Percentiles rank a stretch among this genome's conserved stretches.
Conservation (phyloP, 2,797 vertebrate genomes). For the Oreonectes daqikongensis region DNA sequence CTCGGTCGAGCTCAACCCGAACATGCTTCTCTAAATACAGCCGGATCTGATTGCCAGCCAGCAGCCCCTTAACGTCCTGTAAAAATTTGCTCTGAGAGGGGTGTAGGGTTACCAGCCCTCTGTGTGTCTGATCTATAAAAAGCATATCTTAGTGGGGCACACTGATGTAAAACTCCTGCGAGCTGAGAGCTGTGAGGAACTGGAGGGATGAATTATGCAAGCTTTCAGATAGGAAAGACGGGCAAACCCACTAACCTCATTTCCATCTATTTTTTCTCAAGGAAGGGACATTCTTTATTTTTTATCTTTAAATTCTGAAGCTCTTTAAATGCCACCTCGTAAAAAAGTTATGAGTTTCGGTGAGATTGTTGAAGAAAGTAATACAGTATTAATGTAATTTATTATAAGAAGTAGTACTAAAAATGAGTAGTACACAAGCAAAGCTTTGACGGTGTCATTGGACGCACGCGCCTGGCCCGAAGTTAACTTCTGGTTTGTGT, state of each 20-base stretch:
- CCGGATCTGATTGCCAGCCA: not conserved
- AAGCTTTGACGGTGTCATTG: too few species aligned
- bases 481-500: too few species aligned
- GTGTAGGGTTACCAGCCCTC: constrained; percentile 15
- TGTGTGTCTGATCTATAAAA: constrained; percentile 38
- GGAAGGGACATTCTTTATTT: not conserved
- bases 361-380: too few species aligned
- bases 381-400: too few species aligned
- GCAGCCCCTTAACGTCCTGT: not conserved
- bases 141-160: constrained; percentile 44
- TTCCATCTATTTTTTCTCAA: constrained; percentile 39
- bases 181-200: constrained; percentile 51
- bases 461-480: too few species aligned
- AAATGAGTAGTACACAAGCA: too few species aligned
- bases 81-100: not conserved
- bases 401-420: too few species aligned
- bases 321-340: too few species aligned
- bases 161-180: constrained; percentile 22
- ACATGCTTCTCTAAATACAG: not conserved
- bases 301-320: too few species aligned
- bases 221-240: constrained; percentile 57
- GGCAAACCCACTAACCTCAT: constrained; percentile 74
- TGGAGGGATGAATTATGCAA: constrained; percentile 74
- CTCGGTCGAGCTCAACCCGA: not conserved
- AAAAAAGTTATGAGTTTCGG: too few species aligned